Evolutionary conservation across 2,797 vertebrate genomes (phyloP).

Genomic region (Hozukius guyotensis): DNA sequence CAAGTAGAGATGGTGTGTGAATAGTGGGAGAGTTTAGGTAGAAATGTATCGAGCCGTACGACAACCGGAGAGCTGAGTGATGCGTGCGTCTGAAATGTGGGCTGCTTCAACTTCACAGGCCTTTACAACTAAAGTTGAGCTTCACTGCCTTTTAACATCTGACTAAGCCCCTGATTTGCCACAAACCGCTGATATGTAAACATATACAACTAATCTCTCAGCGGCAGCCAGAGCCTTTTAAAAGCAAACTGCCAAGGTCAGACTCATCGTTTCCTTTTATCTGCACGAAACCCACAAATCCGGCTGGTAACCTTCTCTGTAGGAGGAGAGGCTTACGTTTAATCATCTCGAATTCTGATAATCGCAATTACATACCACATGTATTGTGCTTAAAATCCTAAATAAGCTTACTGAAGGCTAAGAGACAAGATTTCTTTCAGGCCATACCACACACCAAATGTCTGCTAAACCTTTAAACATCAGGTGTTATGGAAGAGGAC

Average conservation of each 20-base stretch:
- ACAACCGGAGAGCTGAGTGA: not conserved
- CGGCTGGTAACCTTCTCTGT: not conserved
- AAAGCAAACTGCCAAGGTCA: too few species aligned
- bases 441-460: not conserved
- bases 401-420: not conserved
- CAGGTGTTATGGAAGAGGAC: not conserved
- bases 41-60: not conserved
- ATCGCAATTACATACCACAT: not conserved
- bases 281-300: not conserved
- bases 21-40: not conserved
- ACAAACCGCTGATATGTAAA: not conserved
- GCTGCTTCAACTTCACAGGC: not conserved
- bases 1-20: not conserved
- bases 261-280: too few species aligned
- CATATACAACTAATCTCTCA: not conserved
- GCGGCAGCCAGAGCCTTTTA: not conserved
- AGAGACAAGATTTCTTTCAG: not conserved
- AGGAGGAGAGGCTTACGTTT: not conserved
- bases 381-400: not conserved
- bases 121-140: not conserved
- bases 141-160: not conserved
- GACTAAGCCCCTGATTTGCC: not conserved
- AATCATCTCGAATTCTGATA: not conserved
- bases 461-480: not conserved
- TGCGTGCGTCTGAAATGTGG: not conserved